phyloP scores from a whole-genome alignment of 2,888 invertebrate genomes.

The Endomychus coccineus region DNA sequence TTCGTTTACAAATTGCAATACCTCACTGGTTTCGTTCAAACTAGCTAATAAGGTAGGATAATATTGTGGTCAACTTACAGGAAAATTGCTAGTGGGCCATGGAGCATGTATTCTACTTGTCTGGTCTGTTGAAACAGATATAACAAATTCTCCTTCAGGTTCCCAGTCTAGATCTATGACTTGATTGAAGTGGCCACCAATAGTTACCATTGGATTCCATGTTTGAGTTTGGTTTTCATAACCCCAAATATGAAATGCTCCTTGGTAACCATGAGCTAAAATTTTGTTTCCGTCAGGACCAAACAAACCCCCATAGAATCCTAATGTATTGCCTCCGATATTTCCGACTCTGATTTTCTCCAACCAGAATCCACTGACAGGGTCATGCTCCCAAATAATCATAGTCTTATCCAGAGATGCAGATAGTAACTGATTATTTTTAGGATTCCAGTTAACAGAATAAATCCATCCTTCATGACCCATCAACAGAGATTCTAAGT shows the following conservation, averaged over 20 bases:
- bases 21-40: no score
- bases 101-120: slow-evolving; percentile 86
- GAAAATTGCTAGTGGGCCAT: slow-evolving; percentile 52
- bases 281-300: slow-evolving; percentile 61
- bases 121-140: slow-evolving; percentile 78
- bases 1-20: no score
- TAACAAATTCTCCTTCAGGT: slow-evolving; percentile 64
- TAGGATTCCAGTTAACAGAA: slow-evolving; percentile 76
- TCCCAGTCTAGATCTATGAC: slow-evolving; percentile 88
- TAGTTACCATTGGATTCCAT: slow-evolving; percentile 61
- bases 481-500: slow-evolving; percentile 75
- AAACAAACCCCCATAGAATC: slow-evolving; percentile 85
- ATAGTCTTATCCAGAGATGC: slow-evolving; percentile 89
- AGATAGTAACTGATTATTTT: slow-evolving; percentile 59
- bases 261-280: slow-evolving; percentile 64
- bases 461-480: slow-evolving; percentile 96
- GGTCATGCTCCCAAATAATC: slow-evolving; percentile 76
- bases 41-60: no score
- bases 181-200: slow-evolving; percentile 76
- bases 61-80: slow-evolving; percentile 21
- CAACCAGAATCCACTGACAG: slow-evolving; percentile 63
- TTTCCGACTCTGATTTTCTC: slow-evolving; percentile 81
- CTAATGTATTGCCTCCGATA: slow-evolving; percentile 89
- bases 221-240: slow-evolving; percentile 44
- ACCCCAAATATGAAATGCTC: slow-evolving; percentile 91